Evolutionary conservation across 2,797 vertebrate genomes (phyloP), one percentile per base, ranked within the genome.

Genomic region (Petrocephalus schoutedeni): DNA sequence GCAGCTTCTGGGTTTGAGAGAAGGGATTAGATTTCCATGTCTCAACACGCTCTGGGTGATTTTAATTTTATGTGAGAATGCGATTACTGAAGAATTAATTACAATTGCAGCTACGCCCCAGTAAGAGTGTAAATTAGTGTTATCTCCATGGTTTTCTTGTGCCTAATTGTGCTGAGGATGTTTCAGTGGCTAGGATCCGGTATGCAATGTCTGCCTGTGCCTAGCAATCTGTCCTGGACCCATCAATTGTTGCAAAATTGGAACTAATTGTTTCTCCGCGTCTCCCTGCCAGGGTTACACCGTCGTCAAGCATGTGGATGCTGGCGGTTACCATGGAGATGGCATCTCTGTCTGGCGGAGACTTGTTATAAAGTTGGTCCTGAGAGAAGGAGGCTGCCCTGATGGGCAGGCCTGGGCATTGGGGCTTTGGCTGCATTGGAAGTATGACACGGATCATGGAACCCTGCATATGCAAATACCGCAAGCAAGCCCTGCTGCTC

Each of bases 291-390:
- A 41, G 58, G 7, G 49, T 56, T 88, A 85, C 59, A 23, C 8
- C 7, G 82, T 85, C 64, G 82, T 85, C 82, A 88, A 23, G 82
- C 51, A 28, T 45, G 36, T 32, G 41, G 83, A 45, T 85, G 45
- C 32, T 87, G 86, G 53, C 19, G 0, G 87, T 86, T 85, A 67
- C 83, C 51, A 74, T n/a, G 87, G 87, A 88, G 83, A 88, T 28
- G 0, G 19, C 12, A 36, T 53, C 64, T 41, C 16, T 53, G 64
- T 32, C n/a, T 86, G 59, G 58, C 2, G 58, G 83, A 23, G 10
- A 85, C 8, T 28, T 56, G 49, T 88, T 45, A 61, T 21, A 59
- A 49, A 61, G 28, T 71, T 71, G 80, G 14, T 88, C 28, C 10
- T n/a, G 51, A 84, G 41, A 23, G 57, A 84, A 53, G 57, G 56